A percentile compares a stretch with the other conserved stretches of the same genome.
Evolutionary conservation across 2,113 vertebrate species (phyloP).

Genomic region (Egretta garzetta): DNA sequence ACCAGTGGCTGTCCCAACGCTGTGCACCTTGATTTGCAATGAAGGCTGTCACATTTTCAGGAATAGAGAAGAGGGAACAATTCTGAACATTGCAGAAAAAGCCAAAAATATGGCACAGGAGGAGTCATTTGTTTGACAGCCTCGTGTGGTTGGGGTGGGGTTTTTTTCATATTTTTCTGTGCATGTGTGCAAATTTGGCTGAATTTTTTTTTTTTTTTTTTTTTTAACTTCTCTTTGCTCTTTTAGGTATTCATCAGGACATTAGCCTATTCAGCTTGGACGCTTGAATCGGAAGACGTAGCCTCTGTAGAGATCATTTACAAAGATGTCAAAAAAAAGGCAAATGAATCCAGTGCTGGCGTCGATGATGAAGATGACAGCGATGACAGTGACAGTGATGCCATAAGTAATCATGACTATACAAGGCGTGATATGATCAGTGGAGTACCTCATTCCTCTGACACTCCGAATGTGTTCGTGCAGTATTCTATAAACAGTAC

Average conservation of each 20-base stretch:
- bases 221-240: neutral
- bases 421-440: neutral
- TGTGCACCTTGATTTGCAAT: neutral
- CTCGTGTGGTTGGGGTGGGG: neutral
- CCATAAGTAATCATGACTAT: neutral
- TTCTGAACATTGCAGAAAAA: neutral
- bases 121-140: neutral
- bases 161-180: neutral
- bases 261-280: neutral
- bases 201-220: neutral
- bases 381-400: neutral
- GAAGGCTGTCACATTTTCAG: neutral
- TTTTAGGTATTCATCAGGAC: neutral
- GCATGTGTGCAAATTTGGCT: neutral
- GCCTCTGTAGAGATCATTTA: constrained; percentile 30
- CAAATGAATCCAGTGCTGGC: neutral
- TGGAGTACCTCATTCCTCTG: neutral
- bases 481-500: neutral
- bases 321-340: constrained; percentile 23
- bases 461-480: fast-evolving
- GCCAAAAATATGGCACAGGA: neutral
- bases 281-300: neutral
- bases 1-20: neutral
- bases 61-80: neutral
- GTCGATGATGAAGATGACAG: neutral